These are phyloP conservation scores for Deilephila elpenor DNA, from an alignment of 2,888 invertebrate genomes.

Conservation along the genomic window DNA sequence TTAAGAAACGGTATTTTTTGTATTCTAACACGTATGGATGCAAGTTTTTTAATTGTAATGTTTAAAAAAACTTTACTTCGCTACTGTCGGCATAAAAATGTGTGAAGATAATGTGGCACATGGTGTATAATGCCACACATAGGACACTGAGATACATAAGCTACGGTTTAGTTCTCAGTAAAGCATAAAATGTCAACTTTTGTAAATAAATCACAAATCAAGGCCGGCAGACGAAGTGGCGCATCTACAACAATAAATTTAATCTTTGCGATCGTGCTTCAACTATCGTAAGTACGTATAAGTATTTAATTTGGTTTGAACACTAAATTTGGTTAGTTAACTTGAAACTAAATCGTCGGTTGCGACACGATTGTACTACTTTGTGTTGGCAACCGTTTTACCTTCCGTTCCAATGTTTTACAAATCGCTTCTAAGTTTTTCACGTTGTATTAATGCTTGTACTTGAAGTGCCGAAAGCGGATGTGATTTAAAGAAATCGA, in stretches of 20 bases:
- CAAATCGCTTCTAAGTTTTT: neutral
- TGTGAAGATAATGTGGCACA: too few species aligned
- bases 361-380: conserved; percentile 17
- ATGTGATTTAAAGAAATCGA: neutral
- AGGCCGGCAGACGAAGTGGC: neutral
- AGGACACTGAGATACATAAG: too few species aligned
- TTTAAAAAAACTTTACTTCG: too few species aligned
- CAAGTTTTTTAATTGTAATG: too few species aligned
- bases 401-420: conserved; percentile 21
- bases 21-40: too few species aligned
- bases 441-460: neutral
- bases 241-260: conserved; percentile 23
- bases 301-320: conserved; percentile 42
- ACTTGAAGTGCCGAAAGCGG: neutral
- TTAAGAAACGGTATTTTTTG: too few species aligned
- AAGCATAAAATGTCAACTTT: neutral
- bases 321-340: conserved; percentile 45
- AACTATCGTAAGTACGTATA: conserved; percentile 35
- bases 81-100: too few species aligned
- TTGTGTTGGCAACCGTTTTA: conserved; percentile 12
- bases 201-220: neutral
- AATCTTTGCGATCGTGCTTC: conserved; percentile 38
- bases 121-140: too few species aligned
- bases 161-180: too few species aligned
- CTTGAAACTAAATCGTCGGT: conserved; percentile 22